Evolutionary conservation across 35 echinoderm and acorn worm genomes (phyloP).

Genomic region (Ophioderma brevispina): DNA sequence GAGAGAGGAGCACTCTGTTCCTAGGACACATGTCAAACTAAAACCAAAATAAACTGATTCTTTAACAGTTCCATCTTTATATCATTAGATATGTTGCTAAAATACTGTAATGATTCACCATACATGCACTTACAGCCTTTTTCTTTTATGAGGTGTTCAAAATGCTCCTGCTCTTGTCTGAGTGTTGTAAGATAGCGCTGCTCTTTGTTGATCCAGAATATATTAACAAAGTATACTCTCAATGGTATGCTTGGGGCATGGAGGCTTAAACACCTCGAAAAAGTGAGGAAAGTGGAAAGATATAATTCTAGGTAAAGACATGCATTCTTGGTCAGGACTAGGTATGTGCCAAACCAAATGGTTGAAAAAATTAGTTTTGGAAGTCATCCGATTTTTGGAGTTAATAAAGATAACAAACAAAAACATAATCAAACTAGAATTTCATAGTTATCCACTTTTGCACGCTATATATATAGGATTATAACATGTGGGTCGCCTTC

Average conservation of each 20-base stretch:
- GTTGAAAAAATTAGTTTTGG: too few species aligned
- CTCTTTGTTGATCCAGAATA: slow-evolving; percentile 89
- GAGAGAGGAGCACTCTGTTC: not conserved
- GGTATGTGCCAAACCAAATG: not conserved
- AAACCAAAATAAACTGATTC: too few species aligned
- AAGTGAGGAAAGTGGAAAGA: not conserved
- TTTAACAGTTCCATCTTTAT: too few species aligned
- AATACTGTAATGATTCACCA: too few species aligned
- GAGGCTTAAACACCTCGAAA: slow-evolving; percentile 73
- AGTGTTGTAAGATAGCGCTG: slow-evolving; percentile 91
- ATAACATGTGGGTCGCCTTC: too few species aligned
- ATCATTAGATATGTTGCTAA: too few species aligned
- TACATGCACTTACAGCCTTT: slow-evolving; percentile 78
- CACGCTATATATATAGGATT: too few species aligned
- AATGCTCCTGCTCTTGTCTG: slow-evolving; percentile 77
- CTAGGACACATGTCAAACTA: too few species aligned
- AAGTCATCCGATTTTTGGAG: too few species aligned
- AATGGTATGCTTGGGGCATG: slow-evolving; percentile 67
- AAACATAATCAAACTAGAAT: too few species aligned
- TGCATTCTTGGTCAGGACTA: not conserved
- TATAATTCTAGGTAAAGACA: not conserved
- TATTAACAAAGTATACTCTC: slow-evolving; percentile 92
- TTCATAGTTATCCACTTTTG: too few species aligned
- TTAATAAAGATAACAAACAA: too few species aligned
- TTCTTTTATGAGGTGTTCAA: slow-evolving; percentile 94